A percentile compares a stretch with the other conserved stretches of the same genome.
Conservation (phyloP, 2,113 vertebrate genomes). For the Choloepus hoffmanni region DNA sequence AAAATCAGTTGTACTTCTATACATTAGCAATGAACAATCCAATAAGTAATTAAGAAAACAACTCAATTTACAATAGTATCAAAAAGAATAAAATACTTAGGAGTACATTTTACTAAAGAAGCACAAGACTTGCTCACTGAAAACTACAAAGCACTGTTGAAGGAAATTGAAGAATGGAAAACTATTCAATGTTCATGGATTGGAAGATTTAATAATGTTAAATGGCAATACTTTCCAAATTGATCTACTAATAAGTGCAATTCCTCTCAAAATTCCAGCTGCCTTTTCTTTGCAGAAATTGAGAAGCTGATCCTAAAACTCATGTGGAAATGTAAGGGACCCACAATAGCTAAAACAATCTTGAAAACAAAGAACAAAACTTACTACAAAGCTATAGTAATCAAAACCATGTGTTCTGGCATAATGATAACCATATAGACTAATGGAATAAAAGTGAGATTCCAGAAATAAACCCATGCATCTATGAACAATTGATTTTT, state of each 20-base stretch:
- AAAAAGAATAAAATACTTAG: not conserved
- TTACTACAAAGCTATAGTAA: too few relatives aligned
- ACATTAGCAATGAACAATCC: not conserved
- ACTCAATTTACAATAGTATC: not conserved
- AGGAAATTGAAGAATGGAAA: conserved; percentile 24
- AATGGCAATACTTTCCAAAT: not conserved
- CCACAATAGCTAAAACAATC: too few relatives aligned
- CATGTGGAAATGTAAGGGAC: too few relatives aligned
- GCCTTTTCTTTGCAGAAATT: too few relatives aligned
- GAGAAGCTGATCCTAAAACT: too few relatives aligned
- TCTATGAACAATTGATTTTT: not conserved
- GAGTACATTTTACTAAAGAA: not conserved
- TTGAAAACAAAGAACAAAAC: too few relatives aligned
- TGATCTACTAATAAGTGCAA: too few relatives aligned
- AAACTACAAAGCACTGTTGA: not conserved
- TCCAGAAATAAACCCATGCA: too few relatives aligned
- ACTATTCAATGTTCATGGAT: not conserved
- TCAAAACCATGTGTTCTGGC: not conserved
- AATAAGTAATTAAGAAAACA: not conserved
- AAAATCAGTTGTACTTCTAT: not conserved
- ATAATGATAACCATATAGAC: not conserved
- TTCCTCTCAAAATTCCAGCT: not conserved
- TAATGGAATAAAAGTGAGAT: not conserved
- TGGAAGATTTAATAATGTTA: not conserved
- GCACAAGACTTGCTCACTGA: not conserved